Evolutionary conservation across 2,113 vertebrate genomes (phyloP).

Genomic region (Falcunculus frontatus): DNA sequence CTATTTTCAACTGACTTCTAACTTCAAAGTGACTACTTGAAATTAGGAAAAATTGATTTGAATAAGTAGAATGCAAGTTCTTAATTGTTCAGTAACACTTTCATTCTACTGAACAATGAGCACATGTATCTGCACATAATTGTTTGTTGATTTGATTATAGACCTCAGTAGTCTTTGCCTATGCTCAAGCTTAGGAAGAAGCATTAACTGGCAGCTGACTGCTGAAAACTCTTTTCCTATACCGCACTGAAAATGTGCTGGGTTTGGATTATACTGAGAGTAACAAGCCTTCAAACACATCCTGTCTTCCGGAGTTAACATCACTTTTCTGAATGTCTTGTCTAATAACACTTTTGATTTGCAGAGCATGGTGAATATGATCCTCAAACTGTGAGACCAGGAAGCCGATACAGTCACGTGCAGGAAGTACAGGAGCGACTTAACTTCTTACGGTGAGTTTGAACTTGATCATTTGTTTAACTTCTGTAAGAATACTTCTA

Average conservation of each 20-base stretch:
- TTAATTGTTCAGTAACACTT: neutral
- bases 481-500: neutral
- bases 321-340: neutral
- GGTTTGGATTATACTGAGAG: neutral
- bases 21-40: neutral
- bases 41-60: neutral
- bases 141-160: neutral
- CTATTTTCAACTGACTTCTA: neutral
- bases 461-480: neutral
- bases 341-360: constrained; percentile 43
- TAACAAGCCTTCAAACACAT: neutral
- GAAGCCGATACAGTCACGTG: constrained; percentile 97
- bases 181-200: neutral
- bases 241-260: neutral
- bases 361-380: constrained; percentile 95
- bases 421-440: constrained; percentile 98
- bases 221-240: neutral
- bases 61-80: neutral
- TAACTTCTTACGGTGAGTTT: constrained; percentile 92
- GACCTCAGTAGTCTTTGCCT: neutral
- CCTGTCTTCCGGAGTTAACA: neutral
- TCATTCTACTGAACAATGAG: neutral
- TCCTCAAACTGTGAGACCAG: constrained; percentile 94
- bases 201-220: neutral
- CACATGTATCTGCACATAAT: neutral